Base-by-base conservation (phyloP, 1,140 invertebrate species). In the Drosophila quadrilineata region DNA sequence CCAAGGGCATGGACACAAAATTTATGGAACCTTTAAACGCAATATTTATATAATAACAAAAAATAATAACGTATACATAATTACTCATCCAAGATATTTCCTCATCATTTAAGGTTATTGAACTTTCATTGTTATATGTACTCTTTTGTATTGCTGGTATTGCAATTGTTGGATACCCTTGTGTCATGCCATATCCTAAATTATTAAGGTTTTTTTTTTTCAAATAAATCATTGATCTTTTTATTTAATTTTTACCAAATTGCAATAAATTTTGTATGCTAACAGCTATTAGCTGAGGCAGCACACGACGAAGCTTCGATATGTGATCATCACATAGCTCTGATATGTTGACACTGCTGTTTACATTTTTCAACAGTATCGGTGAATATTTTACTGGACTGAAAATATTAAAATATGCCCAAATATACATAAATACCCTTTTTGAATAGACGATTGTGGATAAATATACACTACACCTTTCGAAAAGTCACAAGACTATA, bases 21-120 rank as follows among this genome's bases (percentile, higher is more conserved):
- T 94, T 94, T 24, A 95, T 92, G 17, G 94, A 95, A 87, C 94
- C 94, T 95, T n/a, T n/a, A n/a, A n/a, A n/a, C n/a, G 76, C n/a
- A 62, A 26, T 35, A 52, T 17, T 14, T 54, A 38, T 12, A 10
- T 26, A 24, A 21, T 12, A 14, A 16, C 24, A 38, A 35, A 6
- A 28, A 19, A 33, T 48, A 14, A 10, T 16, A 35, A 48, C 14
- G 26, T 4, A n/a, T 31, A 19, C 10, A 22, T 26, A 12, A 21
- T 54, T 43, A 54, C 52, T 54, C 8, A 54, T 36, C 52, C 52
- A 54, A 5, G 52, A 54, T n/a, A 54, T 54, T 54, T 43, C 26
- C 10, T 54, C 52, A 8, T 43, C 16, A 12, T 14, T 33, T 16
- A 54, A 43, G 4, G 26, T 54, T 3, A 54, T 33, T 4, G 38